phyloP scores from a whole-genome alignment of 2,797 vertebrate species.

The Chelonia mydas region DNA sequence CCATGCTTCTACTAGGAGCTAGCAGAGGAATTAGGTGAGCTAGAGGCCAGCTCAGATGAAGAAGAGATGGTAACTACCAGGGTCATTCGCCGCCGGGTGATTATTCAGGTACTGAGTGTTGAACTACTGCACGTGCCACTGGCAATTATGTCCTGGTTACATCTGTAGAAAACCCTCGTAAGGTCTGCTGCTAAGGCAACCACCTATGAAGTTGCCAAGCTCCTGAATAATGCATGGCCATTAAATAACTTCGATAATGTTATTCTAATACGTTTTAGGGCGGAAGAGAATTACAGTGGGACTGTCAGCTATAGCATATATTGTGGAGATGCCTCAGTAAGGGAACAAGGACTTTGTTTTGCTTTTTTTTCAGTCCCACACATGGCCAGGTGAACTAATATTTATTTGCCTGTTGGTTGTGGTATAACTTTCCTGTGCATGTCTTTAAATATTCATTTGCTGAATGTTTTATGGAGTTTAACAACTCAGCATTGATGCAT shows the following conservation, averaged over 20 bases:
- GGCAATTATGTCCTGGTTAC: background rate
- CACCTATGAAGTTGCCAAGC: slow-evolving; percentile 10
- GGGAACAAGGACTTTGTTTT: background rate
- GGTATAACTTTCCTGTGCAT: slow-evolving; percentile 60
- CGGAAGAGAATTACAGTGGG: background rate
- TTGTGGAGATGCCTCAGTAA: accelerated
- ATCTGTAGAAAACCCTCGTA: background rate
- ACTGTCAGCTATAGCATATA: background rate
- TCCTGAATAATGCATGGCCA: slow-evolving; percentile 48
- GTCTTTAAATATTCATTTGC: slow-evolving; percentile 46
- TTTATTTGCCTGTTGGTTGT: slow-evolving; percentile 5
- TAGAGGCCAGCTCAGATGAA: slow-evolving; percentile 94
- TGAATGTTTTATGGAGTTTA: slow-evolving; percentile 33
- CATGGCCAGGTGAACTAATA: background rate
- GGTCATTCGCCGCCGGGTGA: slow-evolving; percentile 94
- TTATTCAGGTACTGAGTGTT: slow-evolving; percentile 92
- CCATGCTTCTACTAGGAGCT: slow-evolving; percentile 91
- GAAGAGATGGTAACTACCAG: slow-evolving; percentile 96
- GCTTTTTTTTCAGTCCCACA: background rate
- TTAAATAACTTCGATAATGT: background rate
- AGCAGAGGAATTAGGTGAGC: slow-evolving; percentile 91
- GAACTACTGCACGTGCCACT: slow-evolving; percentile 51
- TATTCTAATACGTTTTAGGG: background rate
- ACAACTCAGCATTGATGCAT: slow-evolving; percentile 1
- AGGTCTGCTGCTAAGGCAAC: background rate